Base-by-base conservation (phyloP, 2,113 vertebrate species). In the Pungitius pungitius region DNA sequence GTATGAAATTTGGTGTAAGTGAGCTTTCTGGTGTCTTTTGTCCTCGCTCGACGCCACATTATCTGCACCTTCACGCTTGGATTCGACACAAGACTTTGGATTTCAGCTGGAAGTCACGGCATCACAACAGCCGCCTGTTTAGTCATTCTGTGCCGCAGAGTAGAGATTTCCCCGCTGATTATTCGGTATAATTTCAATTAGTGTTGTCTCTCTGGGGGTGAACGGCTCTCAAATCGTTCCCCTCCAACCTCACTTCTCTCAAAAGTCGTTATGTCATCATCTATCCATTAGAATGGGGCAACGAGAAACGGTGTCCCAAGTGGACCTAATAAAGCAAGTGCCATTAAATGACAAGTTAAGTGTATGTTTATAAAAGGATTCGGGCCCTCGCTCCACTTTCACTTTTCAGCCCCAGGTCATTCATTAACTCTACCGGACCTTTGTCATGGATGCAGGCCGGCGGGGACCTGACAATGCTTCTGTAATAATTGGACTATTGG, bases 401-500 rank as follows among this genome's bases (percentile, higher is more conserved):
- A 82, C 90, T 90, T 81, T 90, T 90, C 80, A 89, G 77, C 86
- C 82, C 33, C 66, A 22, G 77, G 90, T 92, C 89, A 94, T 92
- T 93, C 88, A 93, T 95, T 93, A 93, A 94, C 90, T 86, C 76
- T 3, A 17, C 42, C 52, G 39, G 69, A 33, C 85, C 84, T 92
- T 94, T 94, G 90, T 93, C 69, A 90, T 91, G 90, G 74, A 86
- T 78, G 68, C 83, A 68, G 69, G 85, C 81, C 79, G 77, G 78
- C 78, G 84, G 87, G 81, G 78, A 69, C 73, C 82, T 27, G 30
- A 85, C 87, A 86, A 49, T 73, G 83, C 80, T 69, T 65, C 82
- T 58, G 83, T 83, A 92, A 92, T 92, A 92, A 94, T 93, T 90
- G 87, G 85, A 87, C 85, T 86, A 88, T 93, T 93, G 82, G 84